Evolutionary conservation across 2,113 vertebrate genomes (phyloP), one percentile per base, ranked within the genome.

Genomic region (Mesoclemmys tuberculata): DNA sequence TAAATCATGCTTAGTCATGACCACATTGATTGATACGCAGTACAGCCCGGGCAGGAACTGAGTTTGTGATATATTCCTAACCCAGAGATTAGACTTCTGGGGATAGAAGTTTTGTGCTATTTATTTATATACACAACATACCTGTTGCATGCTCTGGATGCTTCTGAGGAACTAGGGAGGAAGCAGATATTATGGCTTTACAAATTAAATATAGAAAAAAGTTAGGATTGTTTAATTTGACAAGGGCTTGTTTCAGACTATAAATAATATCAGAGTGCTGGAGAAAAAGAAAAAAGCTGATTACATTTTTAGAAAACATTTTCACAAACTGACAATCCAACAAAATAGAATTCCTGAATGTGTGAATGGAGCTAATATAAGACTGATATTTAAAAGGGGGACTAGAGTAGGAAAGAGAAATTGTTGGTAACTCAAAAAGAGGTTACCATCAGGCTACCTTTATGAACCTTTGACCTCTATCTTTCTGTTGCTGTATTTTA

Each of bases 381-480:
- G 8, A 77, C 41, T 77, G 24, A 4, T 10, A 38, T 94, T 85
- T 88, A 51, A 78, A 88, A 44, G 58, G 55, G 80, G 92, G 14
- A 8, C n/a, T 4, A n/a, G 82, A 86, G 13, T 46, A 89, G 78
- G 89, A 95, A 93, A 16, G 8, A 54, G 48, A 82, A 94, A 75
- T 82, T 89, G 51, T 16, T 31, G 2, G 8, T 87, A 87, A 88
- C n/a, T 46, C 56, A 27, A 46, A n/a, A 75, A 78, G 10, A 92
- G 24, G 78, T 90, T 68, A 77, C 87, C 85, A 79, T 75, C 9
- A 24, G 88, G 48, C 81, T 85, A 64, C 0, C 0, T 1, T 1
- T 24, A 56, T 85, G 77, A 93, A 96, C 89, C 90, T 97, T 86
- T 96, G 93, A 96, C 93, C 90, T 94, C 83, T 24, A 8, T 94